These are phyloP conservation scores for Pristionchus mayeri DNA, from an alignment of 2,888 invertebrate genomes.

Conservation along the genomic window DNA sequence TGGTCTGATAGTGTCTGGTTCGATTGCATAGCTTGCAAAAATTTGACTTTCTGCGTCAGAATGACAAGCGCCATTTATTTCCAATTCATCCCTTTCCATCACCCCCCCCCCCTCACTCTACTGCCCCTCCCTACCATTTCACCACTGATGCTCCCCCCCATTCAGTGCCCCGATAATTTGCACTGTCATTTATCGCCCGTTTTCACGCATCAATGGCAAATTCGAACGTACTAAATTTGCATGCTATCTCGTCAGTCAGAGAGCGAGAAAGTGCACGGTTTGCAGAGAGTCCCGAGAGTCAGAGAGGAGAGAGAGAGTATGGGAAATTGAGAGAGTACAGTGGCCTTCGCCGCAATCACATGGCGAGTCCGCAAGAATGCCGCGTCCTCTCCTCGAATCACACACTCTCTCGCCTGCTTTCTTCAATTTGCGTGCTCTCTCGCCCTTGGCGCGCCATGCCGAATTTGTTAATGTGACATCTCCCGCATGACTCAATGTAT, in stretches of 20 bases:
- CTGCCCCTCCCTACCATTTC: not conserved
- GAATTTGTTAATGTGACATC: not conserved
- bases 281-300: not conserved
- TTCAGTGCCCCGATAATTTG: not conserved
- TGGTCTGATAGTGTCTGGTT: too few species aligned
- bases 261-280: too few species aligned
- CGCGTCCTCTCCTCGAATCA: not conserved
- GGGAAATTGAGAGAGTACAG: too few species aligned
- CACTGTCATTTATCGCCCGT: not conserved
- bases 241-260: not conserved
- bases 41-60: not conserved
- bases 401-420: not conserved
- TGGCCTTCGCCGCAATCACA: slow-evolving; percentile 6
- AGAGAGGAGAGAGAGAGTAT: not conserved
- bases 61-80: not conserved
- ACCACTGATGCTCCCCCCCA: not conserved
- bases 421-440: too few species aligned
- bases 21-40: not conserved
- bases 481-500: not conserved
- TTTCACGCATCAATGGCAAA: not conserved
- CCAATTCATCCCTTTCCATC: too few species aligned
- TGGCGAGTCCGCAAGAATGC: slow-evolving; percentile 8
- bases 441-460: not conserved
- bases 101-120: not conserved
- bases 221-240: not conserved